Evolutionary conservation across 2,888 invertebrate genomes (phyloP).

Genomic region (Leptinotarsa juncta): DNA sequence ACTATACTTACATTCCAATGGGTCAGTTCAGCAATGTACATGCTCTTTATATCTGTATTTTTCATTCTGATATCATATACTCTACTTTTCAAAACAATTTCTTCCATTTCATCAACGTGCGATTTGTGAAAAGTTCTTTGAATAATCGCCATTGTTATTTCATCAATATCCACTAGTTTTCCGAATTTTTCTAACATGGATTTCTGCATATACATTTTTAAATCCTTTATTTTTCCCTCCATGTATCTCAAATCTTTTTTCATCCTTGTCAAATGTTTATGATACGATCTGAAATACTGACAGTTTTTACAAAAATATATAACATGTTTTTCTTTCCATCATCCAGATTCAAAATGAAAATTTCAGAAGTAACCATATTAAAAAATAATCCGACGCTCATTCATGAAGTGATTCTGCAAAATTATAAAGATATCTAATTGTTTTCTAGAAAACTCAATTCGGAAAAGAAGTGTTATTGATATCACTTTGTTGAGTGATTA

Average conservation of each 20-base stretch:
- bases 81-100: constrained; percentile 69
- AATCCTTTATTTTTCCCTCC: constrained; percentile 69
- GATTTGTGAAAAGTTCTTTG: constrained; percentile 67
- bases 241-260: constrained; percentile 77
- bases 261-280: constrained; percentile 77
- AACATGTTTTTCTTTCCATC: too few relatives aligned
- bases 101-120: constrained; percentile 69
- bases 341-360: too few relatives aligned
- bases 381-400: too few relatives aligned
- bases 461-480: too few relatives aligned
- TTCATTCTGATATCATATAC: constrained; percentile 70
- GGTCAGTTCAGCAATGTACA: constrained; percentile 65
- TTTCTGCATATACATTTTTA: constrained; percentile 69
- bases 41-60: constrained; percentile 64
- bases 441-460: too few relatives aligned
- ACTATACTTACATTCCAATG: constrained; percentile 59
- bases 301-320: too few relatives aligned
- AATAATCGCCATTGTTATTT: constrained; percentile 69
- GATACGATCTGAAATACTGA: constrained; percentile 69
- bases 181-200: constrained; percentile 72
- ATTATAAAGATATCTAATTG: too few relatives aligned
- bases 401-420: too few relatives aligned
- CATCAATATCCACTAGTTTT: constrained; percentile 67
- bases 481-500: too few relatives aligned
- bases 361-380: too few relatives aligned